Evolutionary conservation across 2,113 vertebrate species (phyloP).

Genomic region (Cricetomys ansorgei): DNA sequence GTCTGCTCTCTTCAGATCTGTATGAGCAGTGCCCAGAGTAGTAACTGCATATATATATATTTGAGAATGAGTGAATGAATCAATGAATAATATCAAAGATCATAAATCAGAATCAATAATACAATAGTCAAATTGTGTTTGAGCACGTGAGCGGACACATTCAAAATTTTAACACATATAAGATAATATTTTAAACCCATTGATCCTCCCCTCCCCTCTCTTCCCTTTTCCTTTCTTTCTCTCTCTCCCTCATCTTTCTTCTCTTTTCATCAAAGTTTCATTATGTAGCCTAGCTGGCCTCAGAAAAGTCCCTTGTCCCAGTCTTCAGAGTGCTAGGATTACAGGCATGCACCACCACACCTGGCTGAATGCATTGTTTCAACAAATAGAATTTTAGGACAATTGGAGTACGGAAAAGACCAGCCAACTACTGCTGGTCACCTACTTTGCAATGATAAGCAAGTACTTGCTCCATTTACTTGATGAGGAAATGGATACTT

Average conservation of each 20-base stretch:
- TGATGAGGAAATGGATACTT: slow-evolving; percentile 1
- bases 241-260: neutral
- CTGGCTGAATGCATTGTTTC: neutral
- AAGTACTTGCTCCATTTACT: neutral
- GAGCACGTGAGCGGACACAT: neutral
- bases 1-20: neutral
- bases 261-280: neutral
- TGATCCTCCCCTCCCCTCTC: neutral
- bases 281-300: neutral
- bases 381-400: slow-evolving; percentile 18
- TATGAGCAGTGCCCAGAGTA: neutral
- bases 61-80: neutral
- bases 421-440: neutral
- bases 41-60: neutral
- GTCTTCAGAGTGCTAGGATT: neutral
- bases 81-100: neutral
- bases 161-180: neutral
- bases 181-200: neutral
- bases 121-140: neutral
- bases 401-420: neutral
- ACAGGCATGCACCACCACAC: neutral
- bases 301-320: neutral
- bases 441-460: neutral
- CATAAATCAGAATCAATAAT: neutral
- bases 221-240: neutral